A percentile compares a stretch with the other conserved stretches of the same genome.
Conservation (phyloP, 2,888 invertebrate species). For the Alloscopus bannaensis region DNA sequence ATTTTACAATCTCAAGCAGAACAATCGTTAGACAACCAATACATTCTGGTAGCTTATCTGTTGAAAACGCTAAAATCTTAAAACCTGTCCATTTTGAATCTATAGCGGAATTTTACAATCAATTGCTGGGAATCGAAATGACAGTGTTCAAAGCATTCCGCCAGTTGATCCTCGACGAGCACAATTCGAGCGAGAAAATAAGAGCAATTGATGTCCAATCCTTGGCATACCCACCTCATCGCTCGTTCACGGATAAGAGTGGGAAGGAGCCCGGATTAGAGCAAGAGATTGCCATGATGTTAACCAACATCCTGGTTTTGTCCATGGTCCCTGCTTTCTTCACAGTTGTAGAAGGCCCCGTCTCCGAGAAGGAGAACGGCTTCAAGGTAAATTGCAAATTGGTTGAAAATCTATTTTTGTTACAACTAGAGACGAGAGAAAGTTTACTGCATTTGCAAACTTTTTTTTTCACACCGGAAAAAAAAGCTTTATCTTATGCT, state of each 20-base stretch:
- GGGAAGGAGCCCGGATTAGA: background rate
- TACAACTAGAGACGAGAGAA: background rate
- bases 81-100: background rate
- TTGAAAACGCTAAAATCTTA: slow-evolving; percentile 6
- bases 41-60: background rate
- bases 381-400: slow-evolving; percentile 56
- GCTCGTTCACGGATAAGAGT: background rate
- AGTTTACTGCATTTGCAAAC: background rate
- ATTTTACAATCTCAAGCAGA: slow-evolving; percentile 24
- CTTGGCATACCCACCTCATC: slow-evolving; percentile 44
- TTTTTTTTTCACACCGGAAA: background rate
- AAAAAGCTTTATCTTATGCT: slow-evolving; percentile 23
- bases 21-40: slow-evolving; percentile 15
- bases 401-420: too few species aligned
- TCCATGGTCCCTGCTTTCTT: slow-evolving; percentile 38
- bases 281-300: slow-evolving; percentile 21
- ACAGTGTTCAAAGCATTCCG: slow-evolving; percentile 1
- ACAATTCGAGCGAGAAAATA: background rate
- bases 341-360: slow-evolving; percentile 49
- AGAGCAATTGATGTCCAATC: slow-evolving; percentile 25
- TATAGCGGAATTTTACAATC: slow-evolving; percentile 16
- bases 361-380: slow-evolving; percentile 54
- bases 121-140: slow-evolving; percentile 28
- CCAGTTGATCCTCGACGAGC: background rate
- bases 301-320: slow-evolving; percentile 47